Base-by-base conservation (phyloP, 2,113 vertebrate genomes). In the Chaenocephalus aceratus region DNA sequence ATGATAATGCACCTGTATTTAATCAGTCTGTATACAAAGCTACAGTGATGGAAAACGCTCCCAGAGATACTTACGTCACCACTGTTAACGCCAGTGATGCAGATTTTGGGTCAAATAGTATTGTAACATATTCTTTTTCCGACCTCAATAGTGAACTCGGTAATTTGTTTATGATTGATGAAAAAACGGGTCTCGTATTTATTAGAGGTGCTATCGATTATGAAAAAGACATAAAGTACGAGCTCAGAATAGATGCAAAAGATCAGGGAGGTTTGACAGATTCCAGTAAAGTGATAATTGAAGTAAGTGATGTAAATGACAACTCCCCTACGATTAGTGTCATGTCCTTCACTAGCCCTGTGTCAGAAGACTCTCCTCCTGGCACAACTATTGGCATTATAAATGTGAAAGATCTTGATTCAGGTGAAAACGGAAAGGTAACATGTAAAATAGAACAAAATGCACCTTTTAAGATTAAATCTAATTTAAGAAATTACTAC, bases 11-110 rank as follows among this genome's bases (percentile, higher is more conserved):
- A 0, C 93, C 93, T 1, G 53, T 89, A 1, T 93, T 89, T 59
- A 88, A 84, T 12, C 86, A 93, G 8, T 78, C 87, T 1, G 73
- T 87, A 0, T 96, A 96, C 41, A 93, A 89, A 78, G 88, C 91
- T 0, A 84, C 81, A 0, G 82, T 96, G 0, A 80, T 79, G 4
- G 95, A 96, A 88, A 95, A 93, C 3, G 74, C 93, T 0, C 82
- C 85, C 0, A 16, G 57, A 62, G 94, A 91, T 4, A 91, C 92
- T 1, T 77, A 46, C 3, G 62, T 96, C 2, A 84, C 53, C 6
- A 91, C 82, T 0, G 77, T 96, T 46, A 94, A 90, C 48, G 96
- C 95, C 1, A 70, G 72, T 0, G 95, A 96, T 53, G 72, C 86
- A 13, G 96, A 96, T 21, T 88, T 87, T 0, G 94, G 94, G 0